These are phyloP conservation scores for Oncopodura yosiiana DNA, from an alignment of 1,140 invertebrate genomes.

Conservation along the genomic window DNA sequence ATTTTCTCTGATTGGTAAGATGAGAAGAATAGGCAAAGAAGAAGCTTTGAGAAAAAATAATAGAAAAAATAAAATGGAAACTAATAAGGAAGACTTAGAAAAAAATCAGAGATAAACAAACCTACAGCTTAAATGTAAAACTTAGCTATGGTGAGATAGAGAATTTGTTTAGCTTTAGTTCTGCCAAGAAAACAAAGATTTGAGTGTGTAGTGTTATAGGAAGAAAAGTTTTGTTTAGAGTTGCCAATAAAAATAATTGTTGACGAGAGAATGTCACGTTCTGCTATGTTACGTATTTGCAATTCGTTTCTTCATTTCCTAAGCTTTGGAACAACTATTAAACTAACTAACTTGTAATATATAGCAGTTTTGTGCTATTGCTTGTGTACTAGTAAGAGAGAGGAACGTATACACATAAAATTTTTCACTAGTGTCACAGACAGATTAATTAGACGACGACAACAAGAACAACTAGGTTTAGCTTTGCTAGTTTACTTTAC, in stretches of 20 bases:
- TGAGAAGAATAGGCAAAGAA: no score
- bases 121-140: constrained; percentile 2
- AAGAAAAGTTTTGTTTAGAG: neutral
- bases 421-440: no score
- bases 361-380: neutral
- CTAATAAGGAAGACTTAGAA: constrained; percentile 1
- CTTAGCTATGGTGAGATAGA: neutral
- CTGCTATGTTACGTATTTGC: constrained; percentile 2
- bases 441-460: no score
- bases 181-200: no score
- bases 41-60: no score
- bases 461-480: no score
- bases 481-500: no score
- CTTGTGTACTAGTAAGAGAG: neutral
- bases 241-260: constrained; percentile 20
- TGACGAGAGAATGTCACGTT: constrained; percentile 18
- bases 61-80: no score
- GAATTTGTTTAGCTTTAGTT: no score
- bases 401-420: neutral
- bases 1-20: constrained; percentile 2
- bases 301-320: neutral
- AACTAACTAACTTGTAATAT: neutral
- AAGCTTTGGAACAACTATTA: neutral
- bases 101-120: neutral
- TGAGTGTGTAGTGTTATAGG: neutral